Conservation (phyloP, 2,888 invertebrate species). For the Archips xylosteana region DNA sequence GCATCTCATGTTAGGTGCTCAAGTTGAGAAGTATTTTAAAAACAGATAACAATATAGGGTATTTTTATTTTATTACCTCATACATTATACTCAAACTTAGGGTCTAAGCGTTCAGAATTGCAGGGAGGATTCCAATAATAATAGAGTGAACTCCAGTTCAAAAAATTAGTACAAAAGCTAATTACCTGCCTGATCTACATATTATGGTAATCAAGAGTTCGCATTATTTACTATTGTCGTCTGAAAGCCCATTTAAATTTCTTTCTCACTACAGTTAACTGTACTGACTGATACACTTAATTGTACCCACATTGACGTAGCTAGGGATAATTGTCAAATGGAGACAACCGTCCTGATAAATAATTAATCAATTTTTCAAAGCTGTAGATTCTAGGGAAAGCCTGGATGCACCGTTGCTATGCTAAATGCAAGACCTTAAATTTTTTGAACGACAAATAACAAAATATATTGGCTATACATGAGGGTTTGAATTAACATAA, state of each 20-base stretch:
- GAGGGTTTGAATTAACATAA: too few species aligned
- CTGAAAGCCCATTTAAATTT: neutral
- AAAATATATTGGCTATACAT: too few species aligned
- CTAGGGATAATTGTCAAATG: too few species aligned
- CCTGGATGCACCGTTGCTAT: too few species aligned
- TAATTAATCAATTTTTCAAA: too few species aligned
- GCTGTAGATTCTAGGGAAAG: too few species aligned
- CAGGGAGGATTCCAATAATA: neutral
- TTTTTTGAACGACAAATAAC: too few species aligned
- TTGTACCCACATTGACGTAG: too few species aligned
- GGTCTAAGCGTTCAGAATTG: neutral
- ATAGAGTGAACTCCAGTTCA: neutral
- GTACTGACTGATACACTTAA: neutral
- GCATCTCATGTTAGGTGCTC: neutral
- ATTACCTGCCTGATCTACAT: too few species aligned
- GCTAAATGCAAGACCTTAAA: too few species aligned
- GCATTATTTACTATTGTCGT: neutral
- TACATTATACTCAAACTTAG: neutral
- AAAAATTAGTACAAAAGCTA: neutral
- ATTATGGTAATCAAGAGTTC: neutral
- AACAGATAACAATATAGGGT: neutral
- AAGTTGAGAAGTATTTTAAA: neutral
- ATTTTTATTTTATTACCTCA: neutral
- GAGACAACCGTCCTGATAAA: too few species aligned
- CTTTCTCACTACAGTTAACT: neutral